A percentile compares a stretch with the other conserved stretches of the same genome.
These are phyloP conservation scores for Hypothenemus hampei DNA, from an alignment of 1,140 invertebrate species.

Conservation along the genomic window DNA sequence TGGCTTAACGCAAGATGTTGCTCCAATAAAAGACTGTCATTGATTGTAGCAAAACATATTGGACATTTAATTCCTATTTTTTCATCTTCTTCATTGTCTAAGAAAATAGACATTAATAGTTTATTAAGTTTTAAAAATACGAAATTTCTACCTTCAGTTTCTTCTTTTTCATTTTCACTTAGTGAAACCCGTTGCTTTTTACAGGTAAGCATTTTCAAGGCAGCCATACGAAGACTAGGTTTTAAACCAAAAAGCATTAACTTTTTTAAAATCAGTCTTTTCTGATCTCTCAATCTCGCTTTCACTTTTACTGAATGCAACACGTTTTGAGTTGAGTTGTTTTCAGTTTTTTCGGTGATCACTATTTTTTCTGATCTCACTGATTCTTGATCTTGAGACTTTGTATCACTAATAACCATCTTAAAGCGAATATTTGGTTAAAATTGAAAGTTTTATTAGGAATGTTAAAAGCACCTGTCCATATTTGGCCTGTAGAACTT, in stretches of 20 bases:
- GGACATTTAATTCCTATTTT: slow-evolving; percentile 48
- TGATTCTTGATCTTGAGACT: slow-evolving; percentile 31
- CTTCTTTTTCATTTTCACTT: slow-evolving; percentile 34
- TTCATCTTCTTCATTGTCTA: slow-evolving; percentile 37
- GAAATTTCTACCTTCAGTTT: slow-evolving; percentile 31
- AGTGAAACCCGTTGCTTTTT: slow-evolving; percentile 36
- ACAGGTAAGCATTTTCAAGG: slow-evolving; percentile 39
- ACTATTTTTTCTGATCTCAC: slow-evolving; percentile 33
- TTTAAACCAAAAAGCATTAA: slow-evolving; percentile 42
- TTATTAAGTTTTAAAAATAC: neutral
- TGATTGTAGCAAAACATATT: slow-evolving; percentile 50
- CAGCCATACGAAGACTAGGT: slow-evolving; percentile 41
- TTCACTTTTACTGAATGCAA: slow-evolving; percentile 37
- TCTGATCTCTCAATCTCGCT: slow-evolving; percentile 39
- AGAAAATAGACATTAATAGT: slow-evolving; percentile 22
- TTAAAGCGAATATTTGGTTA: slow-evolving; percentile 3
- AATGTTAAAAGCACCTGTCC: slow-evolving; percentile 34
- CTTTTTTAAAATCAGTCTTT: slow-evolving; percentile 41
- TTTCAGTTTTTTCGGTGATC: slow-evolving; percentile 37
- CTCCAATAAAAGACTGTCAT: slow-evolving; percentile 48
- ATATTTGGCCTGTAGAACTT: slow-evolving; percentile 50
- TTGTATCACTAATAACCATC: slow-evolving; percentile 28
- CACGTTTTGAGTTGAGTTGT: slow-evolving; percentile 29
- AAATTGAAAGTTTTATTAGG: neutral
- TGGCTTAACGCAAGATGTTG: slow-evolving; percentile 52